phyloP scores from a whole-genome alignment of 92 coral and sea anemone genomes.

The Virgularia gustaviana region DNA sequence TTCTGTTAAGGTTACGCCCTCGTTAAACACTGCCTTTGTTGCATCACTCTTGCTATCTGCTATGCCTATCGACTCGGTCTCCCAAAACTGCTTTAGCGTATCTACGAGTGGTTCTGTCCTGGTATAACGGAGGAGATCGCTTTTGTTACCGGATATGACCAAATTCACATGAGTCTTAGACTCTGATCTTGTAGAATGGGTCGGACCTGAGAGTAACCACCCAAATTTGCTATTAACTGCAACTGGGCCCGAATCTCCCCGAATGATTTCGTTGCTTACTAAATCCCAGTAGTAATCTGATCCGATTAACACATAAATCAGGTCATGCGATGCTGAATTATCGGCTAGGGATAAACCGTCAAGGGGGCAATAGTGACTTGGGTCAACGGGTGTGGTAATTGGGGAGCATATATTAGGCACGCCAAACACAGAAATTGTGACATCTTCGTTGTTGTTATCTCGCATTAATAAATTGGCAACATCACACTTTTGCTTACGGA shows the following conservation, averaged over 20 bases:
- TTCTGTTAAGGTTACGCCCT: slow-evolving; percentile 47
- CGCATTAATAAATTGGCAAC: slow-evolving; percentile 19
- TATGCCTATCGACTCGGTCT: slow-evolving; percentile 60
- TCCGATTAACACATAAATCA: slow-evolving; percentile 53
- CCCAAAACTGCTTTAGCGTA: slow-evolving; percentile 60
- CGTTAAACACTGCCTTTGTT: slow-evolving; percentile 8
- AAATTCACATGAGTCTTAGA: background rate
- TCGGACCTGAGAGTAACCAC: slow-evolving; percentile 58
- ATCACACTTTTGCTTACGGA: slow-evolving; percentile 47
- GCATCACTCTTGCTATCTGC: slow-evolving; percentile 29
- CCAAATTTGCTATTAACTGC: slow-evolving; percentile 54
- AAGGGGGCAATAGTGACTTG: slow-evolving; percentile 43
- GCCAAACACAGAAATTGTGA: slow-evolving; percentile 40
- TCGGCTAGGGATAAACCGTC: slow-evolving; percentile 46
- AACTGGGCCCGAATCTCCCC: slow-evolving; percentile 52
- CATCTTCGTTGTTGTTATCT: slow-evolving; percentile 19
- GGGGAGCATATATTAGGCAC: slow-evolving; percentile 57
- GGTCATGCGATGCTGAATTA: slow-evolving; percentile 31
- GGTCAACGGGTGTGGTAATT: slow-evolving; percentile 33
- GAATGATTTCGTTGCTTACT: slow-evolving; percentile 35
- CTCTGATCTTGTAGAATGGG: background rate
- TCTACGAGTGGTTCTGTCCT: slow-evolving; percentile 43
- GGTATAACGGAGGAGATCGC: background rate
- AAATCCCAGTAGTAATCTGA: slow-evolving; percentile 60
- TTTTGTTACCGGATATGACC: background rate